Conservation (phyloP, 2,888 invertebrate species). For the Conops quadrifasciatus region DNA sequence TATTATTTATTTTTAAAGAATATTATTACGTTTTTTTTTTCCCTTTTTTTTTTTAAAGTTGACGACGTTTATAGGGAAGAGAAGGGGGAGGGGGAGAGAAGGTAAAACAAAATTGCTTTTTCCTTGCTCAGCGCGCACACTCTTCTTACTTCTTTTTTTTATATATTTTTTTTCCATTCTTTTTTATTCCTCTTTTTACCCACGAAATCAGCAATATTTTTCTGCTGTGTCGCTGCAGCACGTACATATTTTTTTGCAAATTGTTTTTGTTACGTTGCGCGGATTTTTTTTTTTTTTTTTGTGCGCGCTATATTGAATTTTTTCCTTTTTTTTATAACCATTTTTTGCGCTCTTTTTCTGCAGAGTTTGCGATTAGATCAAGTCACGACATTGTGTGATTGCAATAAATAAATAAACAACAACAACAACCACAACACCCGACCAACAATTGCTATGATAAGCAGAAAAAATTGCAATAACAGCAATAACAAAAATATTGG, state of each 20-base stretch:
- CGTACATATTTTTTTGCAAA: no score
- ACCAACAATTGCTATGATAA: constrained; percentile 6
- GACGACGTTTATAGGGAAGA: not conserved
- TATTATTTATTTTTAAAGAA: no score
- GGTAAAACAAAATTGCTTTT: not conserved
- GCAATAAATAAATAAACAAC: constrained; percentile 24
- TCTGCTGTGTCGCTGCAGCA: no score
- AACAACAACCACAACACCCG: constrained; percentile 23
- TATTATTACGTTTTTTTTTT: not conserved
- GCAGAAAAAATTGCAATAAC: constrained; percentile 35
- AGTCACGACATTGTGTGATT: constrained; percentile 30
- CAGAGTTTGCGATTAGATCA: constrained; percentile 31
- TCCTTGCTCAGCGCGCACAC: no score
- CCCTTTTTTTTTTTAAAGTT: not conserved
- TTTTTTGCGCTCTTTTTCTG: not conserved
- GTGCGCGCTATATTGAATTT: constrained; percentile 31
- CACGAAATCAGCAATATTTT: constrained; percentile 35
- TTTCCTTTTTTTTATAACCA: no score
- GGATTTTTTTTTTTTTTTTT: constrained; percentile 36
- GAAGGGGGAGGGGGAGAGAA: not conserved
- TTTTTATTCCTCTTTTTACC: constrained; percentile 14
- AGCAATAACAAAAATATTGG: constrained; percentile 29
- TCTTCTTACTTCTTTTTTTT: no score
- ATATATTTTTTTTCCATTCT: not conserved
- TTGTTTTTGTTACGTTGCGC: constrained; percentile 21